These are phyloP conservation scores for Tragulus kanchil DNA, from an alignment of 2,113 vertebrate genomes.

Conservation along the genomic window DNA sequence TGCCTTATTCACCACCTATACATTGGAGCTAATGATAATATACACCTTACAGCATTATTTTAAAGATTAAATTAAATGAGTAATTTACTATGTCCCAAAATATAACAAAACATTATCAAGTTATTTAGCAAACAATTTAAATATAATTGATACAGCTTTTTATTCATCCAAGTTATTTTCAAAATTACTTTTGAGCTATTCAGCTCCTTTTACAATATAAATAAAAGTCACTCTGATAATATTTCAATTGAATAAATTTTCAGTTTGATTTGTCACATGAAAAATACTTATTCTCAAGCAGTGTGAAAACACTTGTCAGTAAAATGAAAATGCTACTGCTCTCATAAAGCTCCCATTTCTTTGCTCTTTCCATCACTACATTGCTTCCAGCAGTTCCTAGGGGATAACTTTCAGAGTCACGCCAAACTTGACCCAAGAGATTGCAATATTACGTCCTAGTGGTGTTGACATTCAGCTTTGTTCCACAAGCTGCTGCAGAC, in stretches of 20 bases:
- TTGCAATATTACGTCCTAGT: slow-evolving; percentile 80
- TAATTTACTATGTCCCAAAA: not conserved
- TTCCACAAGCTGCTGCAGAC: slow-evolving; percentile 86
- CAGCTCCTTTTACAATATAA: slow-evolving; percentile 2
- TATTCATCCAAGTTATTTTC: not conserved
- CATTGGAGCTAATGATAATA: not conserved
- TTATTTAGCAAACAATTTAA: not conserved
- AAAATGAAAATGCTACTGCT: slow-evolving; percentile 64
- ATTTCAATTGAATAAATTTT: slow-evolving; percentile 45
- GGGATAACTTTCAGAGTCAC: slow-evolving; percentile 78
- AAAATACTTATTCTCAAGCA: slow-evolving; percentile 79
- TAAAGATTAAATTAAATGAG: not conserved
- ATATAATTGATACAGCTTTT: not conserved
- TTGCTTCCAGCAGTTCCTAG: slow-evolving; percentile 63
- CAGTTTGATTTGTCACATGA: slow-evolving; percentile 71
- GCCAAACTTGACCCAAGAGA: slow-evolving; percentile 78
- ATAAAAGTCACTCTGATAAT: not conserved
- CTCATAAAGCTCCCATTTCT: slow-evolving; percentile 68
- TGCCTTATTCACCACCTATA: not conserved
- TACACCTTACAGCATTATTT: not conserved
- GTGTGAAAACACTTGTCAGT: slow-evolving; percentile 74
- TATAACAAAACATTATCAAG: not conserved
- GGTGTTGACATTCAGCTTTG: slow-evolving; percentile 81
- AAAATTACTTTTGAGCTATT: slow-evolving; percentile 3
- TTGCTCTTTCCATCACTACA: slow-evolving; percentile 75